Evolutionary conservation across 1,140 invertebrate genomes (phyloP), one percentile per base, ranked within the genome.

Genomic region (Chironomus striatipennis): DNA sequence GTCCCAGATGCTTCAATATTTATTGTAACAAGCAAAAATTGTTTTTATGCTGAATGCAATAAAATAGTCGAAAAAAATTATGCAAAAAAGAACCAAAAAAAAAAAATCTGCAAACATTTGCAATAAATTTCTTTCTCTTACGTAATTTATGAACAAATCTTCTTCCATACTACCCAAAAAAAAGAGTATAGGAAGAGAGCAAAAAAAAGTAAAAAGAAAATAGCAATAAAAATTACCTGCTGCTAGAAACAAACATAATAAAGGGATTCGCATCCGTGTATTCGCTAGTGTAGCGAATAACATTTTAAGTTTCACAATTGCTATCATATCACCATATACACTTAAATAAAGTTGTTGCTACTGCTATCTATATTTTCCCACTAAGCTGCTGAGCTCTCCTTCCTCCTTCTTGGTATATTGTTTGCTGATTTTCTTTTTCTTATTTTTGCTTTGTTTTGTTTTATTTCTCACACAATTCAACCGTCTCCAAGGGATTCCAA

Each of bases 141-240:
- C 18, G 65, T 70, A 21, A 70, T 70, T 18, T 21, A 70, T 70
- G 9, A 70, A 70, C 65, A 70, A 70, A 9, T 70, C 20, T 10
- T n/a, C n/a, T n/a, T n/a, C 64, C 18, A 67, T 1, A 10, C n/a
- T 9, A 4, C 43, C n/a, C n/a, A n/a, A 57, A 7, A 57, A 10
- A 70, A 21, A 70, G 2, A 67, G 24, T 67, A 18, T 67, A 15
- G 15, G 43, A 47, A 47, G 8, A 4, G 7, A n/a, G n/a, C n/a
- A n/a, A n/a, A n/a, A n/a, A n/a, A n/a, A n/a, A n/a, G n/a, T n/a
- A 47, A 57, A n/a, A n/a, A 57, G n/a, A 5, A 57, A 57, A 57
- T n/a, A 57, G 47, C 47, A 57, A 57, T 57, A 57, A 70, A 70
- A 70, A 70, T 70, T 70, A 70, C 65, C 65, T 70, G 65, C 17